Evolutionary conservation across 2,113 vertebrate genomes (phyloP), one percentile per base, ranked within the genome.

Genomic region (Tamias sibiricus): DNA sequence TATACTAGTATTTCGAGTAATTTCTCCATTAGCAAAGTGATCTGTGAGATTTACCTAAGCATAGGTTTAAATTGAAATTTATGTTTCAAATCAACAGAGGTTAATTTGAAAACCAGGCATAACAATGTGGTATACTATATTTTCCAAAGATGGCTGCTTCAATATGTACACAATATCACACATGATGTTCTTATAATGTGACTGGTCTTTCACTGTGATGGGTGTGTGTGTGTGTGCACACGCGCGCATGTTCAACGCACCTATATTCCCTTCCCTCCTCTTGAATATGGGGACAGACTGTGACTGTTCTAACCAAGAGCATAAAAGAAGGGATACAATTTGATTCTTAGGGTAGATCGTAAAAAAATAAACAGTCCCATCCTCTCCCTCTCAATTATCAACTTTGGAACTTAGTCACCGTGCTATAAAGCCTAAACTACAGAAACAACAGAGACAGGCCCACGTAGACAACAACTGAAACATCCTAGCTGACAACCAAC

Each of bases 291-390:
- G 28, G 37, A 85, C 32, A 28, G 24, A 24, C 69, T 76, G 13
- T 77, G 37, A 87, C 64, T 35, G 13, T 93, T 93, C 35, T 68
- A 22, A 87, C 30, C 4, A 87, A 90, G 17, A 59, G 47, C 59
- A 10, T 35, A 80, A 84, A 35, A 69, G 83, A 84, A 92, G 62
- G 32, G 6, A 90, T 30, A 87, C n/a, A 72, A 22, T 42, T 37
- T 44, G 26, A 69, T 90, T 85, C 40, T 81, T 26, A 77, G 35
- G 4, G 6, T 9, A 81, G 8, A 7, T 71, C 30, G 57, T 17
- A 71, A 84, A 62, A 92, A 92, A 92, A 92, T 26, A 14, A 96
- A n/a, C n/a, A 92, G 22, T 28, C n/a, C 74, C n/a, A 68, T 52
- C 64, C 49, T 69, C n/a, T 80, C n/a, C 74, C 52, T 69, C 49